A percentile compares a stretch with the other conserved stretches of the same genome.
These are phyloP conservation scores for Andrena haemorrhoa DNA, from an alignment of 2,888 invertebrate species.

Conservation along the genomic window DNA sequence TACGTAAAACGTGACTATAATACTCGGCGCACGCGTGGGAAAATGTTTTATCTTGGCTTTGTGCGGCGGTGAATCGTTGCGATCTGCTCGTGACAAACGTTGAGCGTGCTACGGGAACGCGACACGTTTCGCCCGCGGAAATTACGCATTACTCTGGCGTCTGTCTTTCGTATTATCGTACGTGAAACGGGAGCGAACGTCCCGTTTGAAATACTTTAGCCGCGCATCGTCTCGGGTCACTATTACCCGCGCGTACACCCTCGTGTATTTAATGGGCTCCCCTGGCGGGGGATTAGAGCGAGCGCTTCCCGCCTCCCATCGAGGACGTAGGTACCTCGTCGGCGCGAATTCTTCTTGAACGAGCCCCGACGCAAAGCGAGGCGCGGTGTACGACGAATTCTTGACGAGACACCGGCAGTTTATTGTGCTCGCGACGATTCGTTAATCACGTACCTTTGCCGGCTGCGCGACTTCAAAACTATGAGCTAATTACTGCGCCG, in stretches of 20 bases:
- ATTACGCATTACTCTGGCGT: slow-evolving; percentile 12
- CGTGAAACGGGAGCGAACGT: not conserved
- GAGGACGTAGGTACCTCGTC: not conserved
- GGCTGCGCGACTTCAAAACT: slow-evolving; percentile 63
- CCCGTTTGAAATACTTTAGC: not conserved
- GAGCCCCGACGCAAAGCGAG: not conserved
- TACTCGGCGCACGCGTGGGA: slow-evolving; percentile 15
- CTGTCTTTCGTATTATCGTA: not conserved
- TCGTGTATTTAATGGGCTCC: not conserved
- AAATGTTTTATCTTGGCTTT: not conserved
- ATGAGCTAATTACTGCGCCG: slow-evolving; percentile 78
- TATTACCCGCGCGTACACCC: not conserved
- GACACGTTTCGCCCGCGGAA: not conserved
- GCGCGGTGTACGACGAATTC: slow-evolving; percentile 18
- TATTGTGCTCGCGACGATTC: slow-evolving; percentile 62
- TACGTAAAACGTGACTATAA: slow-evolving; percentile 57
- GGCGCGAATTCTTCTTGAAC: not conserved
- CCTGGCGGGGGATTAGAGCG: not conserved
- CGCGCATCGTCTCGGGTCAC: not conserved
- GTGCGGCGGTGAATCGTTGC: slow-evolving; percentile 8
- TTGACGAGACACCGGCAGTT: slow-evolving; percentile 28
- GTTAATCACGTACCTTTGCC: slow-evolving; percentile 66
- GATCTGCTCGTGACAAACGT: not conserved
- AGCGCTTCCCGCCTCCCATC: not conserved
- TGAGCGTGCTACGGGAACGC: not conserved